These are phyloP conservation scores for Smithornis capensis DNA, from an alignment of 2,113 vertebrate genomes.

Conservation along the genomic window DNA sequence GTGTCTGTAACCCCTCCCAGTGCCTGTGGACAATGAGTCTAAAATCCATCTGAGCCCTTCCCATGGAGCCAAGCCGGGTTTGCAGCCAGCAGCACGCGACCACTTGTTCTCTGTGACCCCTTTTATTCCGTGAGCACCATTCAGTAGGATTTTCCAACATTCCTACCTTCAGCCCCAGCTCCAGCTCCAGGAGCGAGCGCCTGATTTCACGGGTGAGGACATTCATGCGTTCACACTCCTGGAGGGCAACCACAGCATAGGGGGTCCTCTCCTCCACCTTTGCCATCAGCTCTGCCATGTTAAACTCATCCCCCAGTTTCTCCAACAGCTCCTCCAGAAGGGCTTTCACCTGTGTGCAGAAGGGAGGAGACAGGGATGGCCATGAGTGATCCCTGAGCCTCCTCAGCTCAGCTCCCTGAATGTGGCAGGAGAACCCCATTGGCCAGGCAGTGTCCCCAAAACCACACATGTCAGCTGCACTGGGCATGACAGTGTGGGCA, in stretches of 20 bases:
- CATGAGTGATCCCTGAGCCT: not conserved
- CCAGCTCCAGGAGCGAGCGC: constrained; percentile 82
- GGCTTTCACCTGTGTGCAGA: constrained; percentile 78
- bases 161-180: constrained; percentile 87
- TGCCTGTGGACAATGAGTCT: not conserved
- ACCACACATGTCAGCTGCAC: not conserved
- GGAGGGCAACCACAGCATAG: constrained; percentile 86
- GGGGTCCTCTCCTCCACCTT: constrained; percentile 88
- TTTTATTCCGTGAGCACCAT: not conserved
- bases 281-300: constrained; percentile 82
- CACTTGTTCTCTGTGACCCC: not conserved
- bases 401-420: not conserved
- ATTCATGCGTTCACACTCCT: constrained; percentile 96
- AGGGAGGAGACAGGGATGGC: not conserved
- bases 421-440: not conserved
- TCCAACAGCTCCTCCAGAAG: constrained; percentile 88
- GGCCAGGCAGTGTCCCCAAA: not conserved
- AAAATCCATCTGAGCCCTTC: not conserved
- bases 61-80: not conserved
- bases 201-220: constrained; percentile 83
- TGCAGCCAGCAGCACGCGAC: not conserved
- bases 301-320: constrained; percentile 88
- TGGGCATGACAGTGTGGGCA: not conserved
- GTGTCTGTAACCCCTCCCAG: not conserved
- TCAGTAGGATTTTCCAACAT: not conserved